Conservation (phyloP, 2,888 invertebrate species). For the Agapostemon virescens region DNA sequence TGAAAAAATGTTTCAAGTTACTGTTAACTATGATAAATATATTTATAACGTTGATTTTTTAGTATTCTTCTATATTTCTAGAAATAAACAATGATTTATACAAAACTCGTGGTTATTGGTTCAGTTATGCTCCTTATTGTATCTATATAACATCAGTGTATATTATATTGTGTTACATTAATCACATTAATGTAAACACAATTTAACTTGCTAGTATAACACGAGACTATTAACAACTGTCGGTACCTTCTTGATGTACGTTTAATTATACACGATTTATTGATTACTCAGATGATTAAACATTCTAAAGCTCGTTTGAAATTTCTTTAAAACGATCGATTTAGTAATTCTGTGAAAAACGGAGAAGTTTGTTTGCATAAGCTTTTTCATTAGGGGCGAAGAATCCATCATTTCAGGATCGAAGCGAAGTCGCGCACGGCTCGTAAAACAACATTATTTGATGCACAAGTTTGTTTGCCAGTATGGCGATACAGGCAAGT, state of each 20-base stretch:
- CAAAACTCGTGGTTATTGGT: too few relatives aligned
- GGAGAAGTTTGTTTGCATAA: background rate
- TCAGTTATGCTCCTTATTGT: too few relatives aligned
- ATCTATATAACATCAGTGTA: too few relatives aligned
- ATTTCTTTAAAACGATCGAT: too few relatives aligned
- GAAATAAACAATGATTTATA: too few relatives aligned
- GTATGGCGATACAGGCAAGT: conserved; percentile 33
- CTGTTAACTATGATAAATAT: too few relatives aligned
- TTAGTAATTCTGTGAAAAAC: background rate
- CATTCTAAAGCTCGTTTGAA: too few relatives aligned
- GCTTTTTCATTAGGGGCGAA: conserved; percentile 16
- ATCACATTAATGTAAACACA: background rate
- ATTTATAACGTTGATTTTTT: too few relatives aligned
- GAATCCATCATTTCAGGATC: conserved; percentile 29
- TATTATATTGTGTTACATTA: background rate
- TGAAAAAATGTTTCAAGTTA: too few relatives aligned
- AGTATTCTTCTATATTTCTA: too few relatives aligned
- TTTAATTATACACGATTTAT: background rate
- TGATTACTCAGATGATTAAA: background rate
- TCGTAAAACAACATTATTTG: conserved; percentile 51
- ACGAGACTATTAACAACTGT: background rate
- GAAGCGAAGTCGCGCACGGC: conserved; percentile 34
- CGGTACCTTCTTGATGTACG: background rate
- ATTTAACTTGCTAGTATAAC: background rate
- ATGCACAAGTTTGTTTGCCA: conserved; percentile 54